Conservation (phyloP, 1,140 invertebrate genomes). For the Aphis craccivora region DNA sequence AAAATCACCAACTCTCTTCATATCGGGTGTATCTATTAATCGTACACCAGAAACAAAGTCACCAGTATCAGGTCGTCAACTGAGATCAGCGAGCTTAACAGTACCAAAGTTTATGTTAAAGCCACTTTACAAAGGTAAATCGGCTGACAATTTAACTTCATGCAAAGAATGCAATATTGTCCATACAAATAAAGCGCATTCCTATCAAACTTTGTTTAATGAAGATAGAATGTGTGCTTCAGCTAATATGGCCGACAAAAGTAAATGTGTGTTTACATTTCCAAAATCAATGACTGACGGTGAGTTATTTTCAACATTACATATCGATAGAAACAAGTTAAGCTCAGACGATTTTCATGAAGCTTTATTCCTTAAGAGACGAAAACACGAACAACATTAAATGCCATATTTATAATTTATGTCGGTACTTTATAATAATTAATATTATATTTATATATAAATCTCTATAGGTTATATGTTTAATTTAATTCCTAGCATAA, state of each 20-base stretch:
- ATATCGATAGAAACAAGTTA: conserved; percentile 70
- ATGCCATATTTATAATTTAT: conserved; percentile 3
- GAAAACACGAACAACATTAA: conserved; percentile 37
- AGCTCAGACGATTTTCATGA: conserved; percentile 72
- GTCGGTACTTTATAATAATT: background rate
- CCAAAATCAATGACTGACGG: conserved; percentile 70
- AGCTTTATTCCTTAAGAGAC: conserved; percentile 66
- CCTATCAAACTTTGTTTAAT: conserved; percentile 36
- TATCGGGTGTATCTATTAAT: conserved; percentile 71
- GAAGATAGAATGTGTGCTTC: conserved; percentile 61
- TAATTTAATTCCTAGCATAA: background rate
- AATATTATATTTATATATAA: background rate
- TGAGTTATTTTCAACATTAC: conserved; percentile 69
- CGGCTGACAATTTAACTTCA: conserved; percentile 59
- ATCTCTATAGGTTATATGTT: background rate
- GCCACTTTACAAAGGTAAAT: conserved; percentile 64
- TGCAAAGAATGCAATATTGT: conserved; percentile 62
- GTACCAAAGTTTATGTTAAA: conserved; percentile 62
- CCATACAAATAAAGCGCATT: conserved; percentile 57
- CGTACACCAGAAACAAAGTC: conserved; percentile 68
- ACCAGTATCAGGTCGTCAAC: conserved; percentile 65
- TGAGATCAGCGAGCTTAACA: conserved; percentile 66
- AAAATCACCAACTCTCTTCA: conserved; percentile 70
- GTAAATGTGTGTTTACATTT: conserved; percentile 68
- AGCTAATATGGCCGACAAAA: conserved; percentile 67